Conservation (phyloP, 1,140 invertebrate genomes). For the Conus ventricosus region DNA sequence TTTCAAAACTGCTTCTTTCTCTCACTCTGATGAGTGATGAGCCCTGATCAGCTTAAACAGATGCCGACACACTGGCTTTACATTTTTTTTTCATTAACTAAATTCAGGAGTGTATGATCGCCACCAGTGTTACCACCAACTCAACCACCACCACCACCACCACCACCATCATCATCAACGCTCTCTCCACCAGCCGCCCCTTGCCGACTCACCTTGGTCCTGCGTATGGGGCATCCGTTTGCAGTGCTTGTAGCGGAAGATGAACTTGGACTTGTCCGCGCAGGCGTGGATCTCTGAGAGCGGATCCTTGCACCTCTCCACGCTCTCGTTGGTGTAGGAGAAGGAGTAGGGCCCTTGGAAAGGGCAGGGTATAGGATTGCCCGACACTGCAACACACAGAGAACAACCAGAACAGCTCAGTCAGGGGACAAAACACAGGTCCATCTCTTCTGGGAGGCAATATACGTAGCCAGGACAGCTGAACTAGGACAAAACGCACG, state of each 20-base stretch:
- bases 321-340: conserved; percentile 59
- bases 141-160: no score
- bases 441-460: no score
- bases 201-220: conserved; percentile 52
- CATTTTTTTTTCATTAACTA: no score
- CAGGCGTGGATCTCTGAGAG: conserved; percentile 63
- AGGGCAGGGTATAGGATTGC: conserved; percentile 71
- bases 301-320: conserved; percentile 50
- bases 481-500: neutral
- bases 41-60: no score
- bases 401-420: neutral
- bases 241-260: conserved; percentile 65
- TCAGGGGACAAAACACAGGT: neutral
- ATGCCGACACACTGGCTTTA: no score
- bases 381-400: conserved; percentile 64
- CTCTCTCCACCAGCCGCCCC: no score
- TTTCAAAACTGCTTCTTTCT: no score
- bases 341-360: conserved; percentile 71
- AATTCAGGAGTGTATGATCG: no score
- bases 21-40: no score
- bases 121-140: no score
- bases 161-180: no score
- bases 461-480: neutral
- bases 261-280: conserved; percentile 67
- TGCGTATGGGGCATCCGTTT: conserved; percentile 54